Percentiles rank a stretch among this genome's conserved stretches.
Conservation (phyloP, 2,113 vertebrate genomes). For the Onychostruthus taczanowskii region DNA sequence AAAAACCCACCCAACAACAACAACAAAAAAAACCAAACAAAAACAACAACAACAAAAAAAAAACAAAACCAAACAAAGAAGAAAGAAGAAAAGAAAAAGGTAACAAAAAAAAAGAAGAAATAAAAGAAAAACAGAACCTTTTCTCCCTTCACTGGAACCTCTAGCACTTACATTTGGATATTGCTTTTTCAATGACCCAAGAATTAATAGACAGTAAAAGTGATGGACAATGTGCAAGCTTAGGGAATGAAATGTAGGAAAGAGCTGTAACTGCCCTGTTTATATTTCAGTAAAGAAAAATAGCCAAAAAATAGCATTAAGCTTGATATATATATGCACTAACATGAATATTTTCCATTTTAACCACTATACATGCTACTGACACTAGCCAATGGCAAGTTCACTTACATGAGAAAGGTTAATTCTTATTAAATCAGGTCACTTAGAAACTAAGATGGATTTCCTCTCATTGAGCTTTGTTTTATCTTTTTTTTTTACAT, state of each 20-base stretch:
- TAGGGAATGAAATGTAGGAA: not conserved
- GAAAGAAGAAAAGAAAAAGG: not conserved
- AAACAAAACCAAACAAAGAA: not conserved
- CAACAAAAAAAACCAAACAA: accelerated
- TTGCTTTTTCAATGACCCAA: not conserved
- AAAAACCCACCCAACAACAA: not conserved
- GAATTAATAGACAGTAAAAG: not conserved
- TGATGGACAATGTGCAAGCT: not conserved
- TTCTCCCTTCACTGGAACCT: not conserved
- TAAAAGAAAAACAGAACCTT: accelerated
- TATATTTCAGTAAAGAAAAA: not conserved
- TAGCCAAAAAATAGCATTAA: not conserved
- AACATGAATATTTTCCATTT: not conserved
- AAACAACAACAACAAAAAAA: not conserved
- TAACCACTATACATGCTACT: not conserved
- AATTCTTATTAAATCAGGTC: not conserved
- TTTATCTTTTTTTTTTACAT: not conserved
- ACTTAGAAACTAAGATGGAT: not conserved
- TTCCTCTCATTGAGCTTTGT: not conserved
- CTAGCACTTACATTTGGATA: not conserved
- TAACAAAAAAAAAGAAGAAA: not conserved
- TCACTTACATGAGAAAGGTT: not conserved
- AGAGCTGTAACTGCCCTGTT: not conserved
- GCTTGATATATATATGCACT: not conserved
- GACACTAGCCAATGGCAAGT: not conserved